These are phyloP conservation scores for Argyrosomus japonicus DNA, from an alignment of 2,113 vertebrate genomes.

Conservation along the genomic window DNA sequence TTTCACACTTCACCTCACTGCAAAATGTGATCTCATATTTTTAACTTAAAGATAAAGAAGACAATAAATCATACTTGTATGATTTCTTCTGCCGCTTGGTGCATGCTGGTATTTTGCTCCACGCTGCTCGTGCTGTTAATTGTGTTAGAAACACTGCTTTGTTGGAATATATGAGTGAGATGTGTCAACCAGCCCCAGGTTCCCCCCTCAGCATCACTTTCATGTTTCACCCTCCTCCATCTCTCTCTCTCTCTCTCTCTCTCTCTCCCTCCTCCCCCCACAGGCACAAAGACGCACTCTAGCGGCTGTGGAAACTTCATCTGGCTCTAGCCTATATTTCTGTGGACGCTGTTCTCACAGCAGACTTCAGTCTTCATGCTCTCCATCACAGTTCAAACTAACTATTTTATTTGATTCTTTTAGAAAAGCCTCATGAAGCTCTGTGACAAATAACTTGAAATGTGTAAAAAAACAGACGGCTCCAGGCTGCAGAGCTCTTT, in stretches of 20 bases:
- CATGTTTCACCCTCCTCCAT: background rate
- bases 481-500: background rate
- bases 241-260: no score
- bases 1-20: no score
- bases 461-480: background rate
- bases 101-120: background rate
- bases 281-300: background rate
- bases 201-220: background rate
- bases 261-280: no score
- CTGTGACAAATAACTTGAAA: background rate
- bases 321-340: no score
- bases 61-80: no score
- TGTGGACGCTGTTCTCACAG: no score
- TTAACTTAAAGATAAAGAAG: no score
- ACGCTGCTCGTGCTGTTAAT: background rate
- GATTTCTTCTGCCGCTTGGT: no score
- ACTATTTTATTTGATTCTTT: background rate
- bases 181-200: background rate
- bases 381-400: background rate
- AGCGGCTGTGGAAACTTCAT: background rate
- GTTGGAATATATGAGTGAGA: background rate
- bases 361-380: background rate
- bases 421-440: background rate
- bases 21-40: no score
- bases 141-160: no score